phyloP scores from a whole-genome alignment of 2,113 vertebrate genomes.

The Oriolus oriolus region DNA sequence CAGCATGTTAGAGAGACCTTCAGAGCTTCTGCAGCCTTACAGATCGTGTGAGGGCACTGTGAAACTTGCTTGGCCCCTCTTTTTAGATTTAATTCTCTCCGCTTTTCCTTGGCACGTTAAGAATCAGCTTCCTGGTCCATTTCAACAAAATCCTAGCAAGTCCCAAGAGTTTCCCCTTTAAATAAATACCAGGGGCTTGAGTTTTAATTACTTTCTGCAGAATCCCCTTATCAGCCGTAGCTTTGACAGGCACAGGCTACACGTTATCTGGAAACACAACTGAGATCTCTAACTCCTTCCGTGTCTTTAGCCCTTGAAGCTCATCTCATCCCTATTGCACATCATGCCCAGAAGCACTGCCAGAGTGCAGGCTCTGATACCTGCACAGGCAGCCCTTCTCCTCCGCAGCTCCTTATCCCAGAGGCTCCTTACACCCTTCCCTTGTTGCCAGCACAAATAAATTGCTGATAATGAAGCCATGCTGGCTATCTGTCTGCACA shows the following conservation, averaged over 20 bases:
- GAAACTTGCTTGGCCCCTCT: not conserved
- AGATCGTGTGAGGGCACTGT: not conserved
- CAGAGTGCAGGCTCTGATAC: not conserved
- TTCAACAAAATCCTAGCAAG: slow-evolving; percentile 40
- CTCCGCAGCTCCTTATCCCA: not conserved
- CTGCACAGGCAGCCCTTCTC: not conserved
- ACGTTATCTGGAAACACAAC: slow-evolving; percentile 14
- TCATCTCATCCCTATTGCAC: not conserved
- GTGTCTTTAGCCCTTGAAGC: slow-evolving; percentile 8
- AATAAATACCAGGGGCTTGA: slow-evolving; percentile 29
- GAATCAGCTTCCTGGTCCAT: slow-evolving; percentile 40
- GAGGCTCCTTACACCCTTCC: not conserved
- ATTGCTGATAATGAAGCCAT: not conserved
- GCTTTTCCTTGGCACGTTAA: not conserved
- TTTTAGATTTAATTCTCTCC: not conserved
- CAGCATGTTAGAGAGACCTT: not conserved
- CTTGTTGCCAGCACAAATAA: not conserved
- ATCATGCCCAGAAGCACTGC: not conserved
- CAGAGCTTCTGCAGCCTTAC: not conserved
- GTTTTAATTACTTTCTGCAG: slow-evolving; percentile 59
- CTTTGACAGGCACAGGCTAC: slow-evolving; percentile 9
- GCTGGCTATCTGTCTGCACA: not conserved
- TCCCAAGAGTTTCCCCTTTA: slow-evolving; percentile 35
- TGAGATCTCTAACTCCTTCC: slow-evolving; percentile 37
- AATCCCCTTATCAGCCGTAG: slow-evolving; percentile 58